A percentile compares a stretch with the other conserved stretches of the same genome.
phyloP scores from a whole-genome alignment of 2,797 vertebrate species.

The Chromobotia macracanthus region DNA sequence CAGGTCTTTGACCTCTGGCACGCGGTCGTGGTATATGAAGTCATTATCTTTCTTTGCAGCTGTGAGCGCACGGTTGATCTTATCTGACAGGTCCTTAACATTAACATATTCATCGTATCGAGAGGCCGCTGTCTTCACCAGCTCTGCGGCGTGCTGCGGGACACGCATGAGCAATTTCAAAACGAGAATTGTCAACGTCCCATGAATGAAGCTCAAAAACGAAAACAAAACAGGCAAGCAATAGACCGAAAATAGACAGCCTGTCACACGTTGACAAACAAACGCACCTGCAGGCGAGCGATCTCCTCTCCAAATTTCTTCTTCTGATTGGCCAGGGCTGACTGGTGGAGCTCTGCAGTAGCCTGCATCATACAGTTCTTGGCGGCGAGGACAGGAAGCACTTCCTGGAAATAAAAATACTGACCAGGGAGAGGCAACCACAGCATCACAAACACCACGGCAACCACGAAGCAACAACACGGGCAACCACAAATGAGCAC shows the following conservation, averaged over 20 bases:
- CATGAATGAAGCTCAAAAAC: conserved; percentile 62
- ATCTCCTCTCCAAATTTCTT: conserved; percentile 98
- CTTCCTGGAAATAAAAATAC: conserved; percentile 99
- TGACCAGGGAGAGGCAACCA: conserved; percentile 94
- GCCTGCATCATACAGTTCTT: conserved; percentile 99
- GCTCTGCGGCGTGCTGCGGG: conserved; percentile 85
- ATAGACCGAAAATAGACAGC: conserved; percentile 49
- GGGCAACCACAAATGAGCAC: conserved; percentile 82
- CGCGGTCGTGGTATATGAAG: conserved; percentile 97
- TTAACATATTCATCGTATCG: conserved; percentile 96
- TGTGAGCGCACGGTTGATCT: conserved; percentile 88
- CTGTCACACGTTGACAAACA: conserved; percentile 41
- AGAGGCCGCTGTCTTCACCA: conserved; percentile 93
- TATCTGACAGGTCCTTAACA: conserved; percentile 95
- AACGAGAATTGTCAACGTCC: conserved; percentile 50
- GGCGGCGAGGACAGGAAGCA: conserved; percentile 94
- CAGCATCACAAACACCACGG: conserved; percentile 75
- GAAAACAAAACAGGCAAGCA: conserved; percentile 67
- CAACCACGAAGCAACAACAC: conserved; percentile 66
- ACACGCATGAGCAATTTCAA: conserved; percentile 9
- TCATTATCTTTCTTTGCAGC: conserved; percentile 98
- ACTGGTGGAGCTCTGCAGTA: conserved; percentile 93
- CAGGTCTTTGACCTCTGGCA: conserved; percentile 95
- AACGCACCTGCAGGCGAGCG: conserved; percentile 88
- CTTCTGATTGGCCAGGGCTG: conserved; percentile 91